Conservation (phyloP, 2,113 vertebrate species). For the Peromyscus leucopus region DNA sequence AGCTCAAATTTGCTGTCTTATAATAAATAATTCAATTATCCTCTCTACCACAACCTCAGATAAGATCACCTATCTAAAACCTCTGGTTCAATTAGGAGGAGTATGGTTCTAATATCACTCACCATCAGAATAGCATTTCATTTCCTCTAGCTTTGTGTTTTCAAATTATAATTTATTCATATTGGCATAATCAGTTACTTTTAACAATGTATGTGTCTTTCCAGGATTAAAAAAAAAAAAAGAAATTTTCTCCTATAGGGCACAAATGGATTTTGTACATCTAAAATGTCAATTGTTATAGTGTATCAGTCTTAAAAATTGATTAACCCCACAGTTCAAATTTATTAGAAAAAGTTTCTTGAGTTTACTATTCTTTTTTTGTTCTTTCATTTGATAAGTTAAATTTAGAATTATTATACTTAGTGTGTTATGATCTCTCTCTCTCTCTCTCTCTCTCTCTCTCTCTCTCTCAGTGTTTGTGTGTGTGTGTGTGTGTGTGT, state of each 20-base stretch:
- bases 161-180: not conserved
- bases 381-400: not conserved
- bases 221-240: not conserved
- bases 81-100: not conserved
- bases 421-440: not conserved
- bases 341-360: not conserved
- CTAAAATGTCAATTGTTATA: not conserved
- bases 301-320: not conserved
- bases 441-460: no score
- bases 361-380: not conserved
- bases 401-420: not conserved
- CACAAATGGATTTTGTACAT: not conserved
- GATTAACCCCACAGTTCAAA: not conserved
- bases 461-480: not conserved
- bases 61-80: not conserved
- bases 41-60: not conserved
- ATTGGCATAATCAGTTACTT: not conserved
- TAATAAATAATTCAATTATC: no score
- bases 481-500: not conserved
- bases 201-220: not conserved
- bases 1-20: not conserved
- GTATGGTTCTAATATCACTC: not conserved
- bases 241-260: no score
- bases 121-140: not conserved
- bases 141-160: not conserved